Base-by-base conservation (phyloP, 2,888 invertebrate species). In the Periphyllus acericola region DNA sequence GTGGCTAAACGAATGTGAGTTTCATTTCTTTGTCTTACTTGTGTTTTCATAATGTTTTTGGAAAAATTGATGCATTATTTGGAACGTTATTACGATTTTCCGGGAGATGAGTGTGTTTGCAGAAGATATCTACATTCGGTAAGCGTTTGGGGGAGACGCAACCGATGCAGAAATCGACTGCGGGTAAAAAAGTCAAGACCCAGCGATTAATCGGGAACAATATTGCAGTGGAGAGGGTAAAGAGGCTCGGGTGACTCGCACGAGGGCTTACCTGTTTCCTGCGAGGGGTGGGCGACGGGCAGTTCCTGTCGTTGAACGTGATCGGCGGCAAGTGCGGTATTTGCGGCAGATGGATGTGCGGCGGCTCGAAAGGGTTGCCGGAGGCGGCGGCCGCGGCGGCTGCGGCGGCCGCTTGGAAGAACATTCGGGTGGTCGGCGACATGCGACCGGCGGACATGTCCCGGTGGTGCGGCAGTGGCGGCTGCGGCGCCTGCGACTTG, bases 271-370 rank as follows among this genome's bases (percentile, higher is more conserved):
- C 92, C 91, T 92, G 97, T 91, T 97, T 97, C 89, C 97, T 93
- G 89, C 97, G 93, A 0, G 96, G 96, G 92, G 95, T 93, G n/a
- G 96, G 96, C 89, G 96, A 96, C 86, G 94, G 94, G 90, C 96
- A 95, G 91, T 93, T 90, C 36, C 90, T 89, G 92, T 92, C 92
- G 91, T 92, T 90, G 92, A 93, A 92, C 89, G 91, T 92, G 92
- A 91, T 93, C 88, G 92, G 91, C 74, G 92, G 91, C 92, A 93
- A 92, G 90, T 92, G 92, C 71, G 92, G 92, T 89, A 92, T 89
- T 71, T 90, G 90, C 19, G 91, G 90, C 71, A 91, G 90, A 83
- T 90, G 90, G 68, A 90, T 89, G 34, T 90, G 90, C 19, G 90
- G 91, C 1, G 93, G 91, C 80, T 92, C 92, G 89, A 92, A 93